phyloP scores from a whole-genome alignment of 2,888 invertebrate species.

The Electrophaes corylata region DNA sequence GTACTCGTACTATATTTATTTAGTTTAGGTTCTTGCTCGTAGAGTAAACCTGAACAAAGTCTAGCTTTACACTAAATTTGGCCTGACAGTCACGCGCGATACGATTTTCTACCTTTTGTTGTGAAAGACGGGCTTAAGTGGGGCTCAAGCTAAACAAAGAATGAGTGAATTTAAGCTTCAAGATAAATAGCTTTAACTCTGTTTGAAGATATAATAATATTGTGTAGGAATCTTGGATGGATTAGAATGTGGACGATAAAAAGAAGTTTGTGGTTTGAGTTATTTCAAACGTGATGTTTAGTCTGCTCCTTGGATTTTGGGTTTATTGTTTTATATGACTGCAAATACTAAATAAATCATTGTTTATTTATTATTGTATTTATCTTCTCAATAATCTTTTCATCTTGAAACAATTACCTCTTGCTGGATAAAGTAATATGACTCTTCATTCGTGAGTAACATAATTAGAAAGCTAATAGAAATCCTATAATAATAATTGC shows the following conservation, averaged over 20 bases:
- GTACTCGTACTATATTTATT: not conserved
- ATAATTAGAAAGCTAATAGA: not conserved
- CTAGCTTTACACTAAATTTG: slow-evolving; percentile 19
- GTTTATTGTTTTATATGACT: not conserved
- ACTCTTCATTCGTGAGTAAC: not conserved
- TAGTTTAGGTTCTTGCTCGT: too few relatives aligned
- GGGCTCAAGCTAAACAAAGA: slow-evolving; percentile 26
- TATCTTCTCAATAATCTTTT: too few relatives aligned
- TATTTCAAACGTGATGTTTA: slow-evolving; percentile 6
- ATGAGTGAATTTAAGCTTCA: slow-evolving; percentile 19
- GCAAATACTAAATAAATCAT: not conserved
- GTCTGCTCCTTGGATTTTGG: slow-evolving; percentile 3
- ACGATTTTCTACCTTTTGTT: slow-evolving; percentile 27
- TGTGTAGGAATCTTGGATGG: slow-evolving; percentile 11
- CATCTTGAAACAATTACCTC: too few relatives aligned
- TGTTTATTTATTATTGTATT: too few relatives aligned
- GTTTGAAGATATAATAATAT: slow-evolving; percentile 25
- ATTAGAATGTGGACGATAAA: slow-evolving; percentile 13
- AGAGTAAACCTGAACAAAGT: slow-evolving; percentile 5
- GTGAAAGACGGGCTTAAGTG: slow-evolving; percentile 24
- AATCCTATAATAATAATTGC: slow-evolving; percentile 18
- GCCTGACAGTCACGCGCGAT: slow-evolving; percentile 17
- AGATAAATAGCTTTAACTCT: slow-evolving; percentile 26
- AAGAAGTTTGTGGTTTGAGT: not conserved
- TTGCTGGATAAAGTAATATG: too few relatives aligned